Evolutionary conservation across 1,140 invertebrate genomes (phyloP).

Genomic region (Bombus confusus): DNA sequence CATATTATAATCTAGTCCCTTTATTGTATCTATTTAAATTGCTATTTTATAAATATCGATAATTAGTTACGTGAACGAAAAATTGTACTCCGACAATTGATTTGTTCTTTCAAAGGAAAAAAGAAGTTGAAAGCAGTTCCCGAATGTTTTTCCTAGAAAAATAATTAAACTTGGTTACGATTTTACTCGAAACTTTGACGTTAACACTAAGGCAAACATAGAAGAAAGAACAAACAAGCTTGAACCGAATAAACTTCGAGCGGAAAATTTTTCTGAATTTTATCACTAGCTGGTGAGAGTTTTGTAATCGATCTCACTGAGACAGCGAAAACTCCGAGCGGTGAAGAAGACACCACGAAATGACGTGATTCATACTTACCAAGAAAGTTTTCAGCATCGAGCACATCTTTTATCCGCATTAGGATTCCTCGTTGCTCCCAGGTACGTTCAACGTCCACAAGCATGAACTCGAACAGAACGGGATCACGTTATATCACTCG

Average conservation of each 20-base stretch:
- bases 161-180: background rate
- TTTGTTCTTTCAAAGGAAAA: background rate
- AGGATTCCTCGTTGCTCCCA: background rate
- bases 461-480: background rate
- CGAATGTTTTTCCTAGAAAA: background rate
- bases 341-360: background rate
- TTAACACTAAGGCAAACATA: too few relatives aligned
- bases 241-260: background rate
- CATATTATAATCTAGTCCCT: background rate
- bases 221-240: too few relatives aligned
- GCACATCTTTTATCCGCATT: slow-evolving; percentile 37
- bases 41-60: background rate
- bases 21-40: background rate
- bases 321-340: background rate
- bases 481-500: background rate
- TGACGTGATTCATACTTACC: slow-evolving; percentile 1
- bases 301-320: slow-evolving; percentile 25
- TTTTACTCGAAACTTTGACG: background rate
- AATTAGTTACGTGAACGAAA: too few relatives aligned
- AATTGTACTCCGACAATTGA: background rate
- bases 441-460: slow-evolving; percentile 1
- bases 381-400: slow-evolving; percentile 19
- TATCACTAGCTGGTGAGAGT: background rate
- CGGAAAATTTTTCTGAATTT: background rate
- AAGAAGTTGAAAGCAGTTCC: background rate